Base-by-base conservation (phyloP, 2,113 vertebrate genomes). In the Potamarius usumacintae region DNA sequence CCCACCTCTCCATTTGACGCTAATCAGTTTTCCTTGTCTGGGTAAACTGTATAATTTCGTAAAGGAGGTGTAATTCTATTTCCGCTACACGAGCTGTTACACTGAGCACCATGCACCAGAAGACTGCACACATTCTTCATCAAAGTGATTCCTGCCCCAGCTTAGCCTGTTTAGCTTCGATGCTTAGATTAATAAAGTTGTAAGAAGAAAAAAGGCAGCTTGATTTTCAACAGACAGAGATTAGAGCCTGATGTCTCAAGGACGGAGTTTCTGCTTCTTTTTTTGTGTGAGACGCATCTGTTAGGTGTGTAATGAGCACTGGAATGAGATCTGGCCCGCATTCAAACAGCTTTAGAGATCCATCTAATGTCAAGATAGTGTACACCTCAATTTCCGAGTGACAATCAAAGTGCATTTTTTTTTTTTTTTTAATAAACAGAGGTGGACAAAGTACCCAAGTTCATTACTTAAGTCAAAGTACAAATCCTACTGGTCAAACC, bases 1-100 rank as follows among this genome's bases (percentile, higher is more conserved):
- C 92, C 89, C 92, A 93, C 94, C 93, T 91, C 94, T 94, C 92
- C 84, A 15, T 80, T 80, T 60, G 86, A 91, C 76, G 92, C 89
- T 90, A 93, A 94, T 95, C 90, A 90, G 92, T 95, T 94, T 94
- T 95, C 89, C 87, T 90, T 92, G 92, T 93, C 92, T 90, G 72
- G 18, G 92, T 94, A 94, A 94, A 94, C 93, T 92, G 91, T 92
- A 92, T 94, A 92, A 94, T 95, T 95, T 92, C 93, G 92, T 92
- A 91, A 92, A 91, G 91, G 90, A 89, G 86, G 89, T 87, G 87
- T 94, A 84, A 94, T 94, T 94, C 78, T 86, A 65, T 93, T 93
- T 86, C 58, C 86, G 85, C 89, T 90, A 88, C 90, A 87, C 88
- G 85, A 90, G 90, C 89, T 78, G 88, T 88, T 82, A 82, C 88